These are phyloP conservation scores for Lepidostoma basale DNA, from an alignment of 1,140 invertebrate genomes.

Conservation along the genomic window DNA sequence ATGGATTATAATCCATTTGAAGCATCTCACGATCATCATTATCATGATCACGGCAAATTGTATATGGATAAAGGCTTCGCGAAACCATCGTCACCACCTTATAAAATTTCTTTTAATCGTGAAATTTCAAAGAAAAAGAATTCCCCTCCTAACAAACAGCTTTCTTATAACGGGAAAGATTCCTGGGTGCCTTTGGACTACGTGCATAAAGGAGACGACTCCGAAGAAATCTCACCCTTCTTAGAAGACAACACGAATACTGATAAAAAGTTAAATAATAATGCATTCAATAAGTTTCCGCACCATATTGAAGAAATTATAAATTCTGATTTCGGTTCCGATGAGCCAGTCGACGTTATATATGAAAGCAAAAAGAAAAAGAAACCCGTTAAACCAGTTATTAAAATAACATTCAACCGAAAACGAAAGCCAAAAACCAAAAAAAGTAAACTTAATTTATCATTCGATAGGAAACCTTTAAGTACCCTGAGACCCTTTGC, in stretches of 20 bases:
- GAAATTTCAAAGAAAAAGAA: conserved; percentile 42
- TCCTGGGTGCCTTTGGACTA: conserved; percentile 42
- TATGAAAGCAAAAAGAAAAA: conserved; percentile 16
- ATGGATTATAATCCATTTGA: conserved; percentile 55
- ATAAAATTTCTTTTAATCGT: conserved; percentile 50
- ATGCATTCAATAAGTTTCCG: background rate
- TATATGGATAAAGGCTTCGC: conserved; percentile 51
- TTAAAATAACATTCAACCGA: background rate
- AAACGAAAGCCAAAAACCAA: conserved; percentile 3
- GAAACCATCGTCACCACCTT: conserved; percentile 47
- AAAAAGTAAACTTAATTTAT: conserved; percentile 16
- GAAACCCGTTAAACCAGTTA: conserved; percentile 5
- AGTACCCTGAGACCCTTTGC: conserved; percentile 8
- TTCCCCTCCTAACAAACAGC: conserved; percentile 50
- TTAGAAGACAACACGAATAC: background rate
- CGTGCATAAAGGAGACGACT: conserved; percentile 49
- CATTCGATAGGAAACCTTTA: conserved; percentile 32
- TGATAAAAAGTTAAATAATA: too few species aligned
- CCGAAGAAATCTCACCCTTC: conserved; percentile 14
- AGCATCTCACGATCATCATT: conserved; percentile 58
- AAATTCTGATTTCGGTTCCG: background rate
- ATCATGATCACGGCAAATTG: conserved; percentile 59
- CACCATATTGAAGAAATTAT: background rate
- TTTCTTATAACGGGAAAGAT: conserved; percentile 42
- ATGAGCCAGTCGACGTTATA: background rate